A percentile compares a stretch with the other conserved stretches of the same genome.
phyloP scores from a whole-genome alignment of 2,797 vertebrate species.

The Petrocephalus sullivani region DNA sequence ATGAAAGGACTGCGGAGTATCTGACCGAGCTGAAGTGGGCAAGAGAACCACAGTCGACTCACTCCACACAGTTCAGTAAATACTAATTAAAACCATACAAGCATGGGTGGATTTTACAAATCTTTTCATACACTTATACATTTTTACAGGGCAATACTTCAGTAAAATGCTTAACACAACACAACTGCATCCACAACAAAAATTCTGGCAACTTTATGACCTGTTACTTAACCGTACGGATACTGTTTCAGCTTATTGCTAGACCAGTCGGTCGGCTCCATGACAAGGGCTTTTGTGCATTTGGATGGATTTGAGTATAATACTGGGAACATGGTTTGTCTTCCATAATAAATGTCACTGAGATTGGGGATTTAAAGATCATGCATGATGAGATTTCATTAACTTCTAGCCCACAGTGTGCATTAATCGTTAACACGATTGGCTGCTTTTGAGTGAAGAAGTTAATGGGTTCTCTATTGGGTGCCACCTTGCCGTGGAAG shows the following conservation, averaged over 20 bases:
- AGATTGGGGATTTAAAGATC: not conserved
- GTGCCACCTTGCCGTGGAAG: not conserved
- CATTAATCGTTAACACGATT: not conserved
- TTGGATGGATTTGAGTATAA: not conserved
- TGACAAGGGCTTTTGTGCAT: not conserved
- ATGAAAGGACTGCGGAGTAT: constrained; percentile 92
- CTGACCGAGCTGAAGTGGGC: constrained; percentile 74
- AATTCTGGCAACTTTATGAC: not conserved
- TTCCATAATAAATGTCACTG: not conserved
- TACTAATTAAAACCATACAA: not conserved
- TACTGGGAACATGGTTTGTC: not conserved
- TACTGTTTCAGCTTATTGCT: not conserved
- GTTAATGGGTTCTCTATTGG: not conserved
- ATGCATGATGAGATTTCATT: constrained; percentile 11
- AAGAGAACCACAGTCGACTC: not conserved
- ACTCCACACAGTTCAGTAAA: not conserved
- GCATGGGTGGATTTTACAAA: not conserved
- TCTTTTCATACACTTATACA: not conserved
- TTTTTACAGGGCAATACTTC: not conserved
- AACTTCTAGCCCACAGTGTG: not conserved
- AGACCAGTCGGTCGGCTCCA: not conserved
- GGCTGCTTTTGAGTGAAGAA: constrained; percentile 2
- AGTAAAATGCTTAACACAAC: not conserved
- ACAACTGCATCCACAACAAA: not conserved
- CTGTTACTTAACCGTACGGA: not conserved